A percentile compares a stretch with the other conserved stretches of the same genome.
Evolutionary conservation across 2,888 invertebrate species (phyloP).

Genomic region (Elysia crispata): DNA sequence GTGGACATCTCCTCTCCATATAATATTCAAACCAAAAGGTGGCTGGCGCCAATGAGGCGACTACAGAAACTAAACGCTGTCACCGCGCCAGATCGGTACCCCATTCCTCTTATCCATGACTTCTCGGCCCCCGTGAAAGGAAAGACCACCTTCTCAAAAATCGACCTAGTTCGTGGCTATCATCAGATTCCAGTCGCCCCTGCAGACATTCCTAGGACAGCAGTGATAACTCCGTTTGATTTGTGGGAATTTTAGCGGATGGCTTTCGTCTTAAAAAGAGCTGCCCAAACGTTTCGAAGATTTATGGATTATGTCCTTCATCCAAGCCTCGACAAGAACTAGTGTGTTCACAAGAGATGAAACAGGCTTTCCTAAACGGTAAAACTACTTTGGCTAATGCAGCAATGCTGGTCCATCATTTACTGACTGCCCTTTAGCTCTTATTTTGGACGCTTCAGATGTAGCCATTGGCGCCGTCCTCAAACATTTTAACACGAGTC

Average conservation of each 20-base stretch:
- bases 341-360: no score
- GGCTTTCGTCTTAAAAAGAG: slow-evolving; percentile 36
- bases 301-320: no score
- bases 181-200: slow-evolving; percentile 40
- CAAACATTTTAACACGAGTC: no score
- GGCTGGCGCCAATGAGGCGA: slow-evolving; percentile 19
- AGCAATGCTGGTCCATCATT: no score
- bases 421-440: no score
- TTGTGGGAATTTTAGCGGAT: slow-evolving; percentile 34
- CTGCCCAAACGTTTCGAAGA: slow-evolving; percentile 40
- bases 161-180: slow-evolving; percentile 33
- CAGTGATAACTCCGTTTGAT: slow-evolving; percentile 38
- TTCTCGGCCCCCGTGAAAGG: slow-evolving; percentile 23
- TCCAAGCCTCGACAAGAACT: no score
- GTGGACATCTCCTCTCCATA: slow-evolving; percentile 36
- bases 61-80: slow-evolving; percentile 29
- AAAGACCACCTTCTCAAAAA: slow-evolving; percentile 24
- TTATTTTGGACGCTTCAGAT: no score
- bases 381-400: no score
- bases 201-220: slow-evolving; percentile 16
- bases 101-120: slow-evolving; percentile 38
- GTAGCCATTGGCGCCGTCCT: no score
- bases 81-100: slow-evolving; percentile 33
- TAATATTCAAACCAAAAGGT: background rate
- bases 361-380: no score